phyloP scores from a whole-genome alignment of 2,888 invertebrate species.

The Plebejus anna region DNA sequence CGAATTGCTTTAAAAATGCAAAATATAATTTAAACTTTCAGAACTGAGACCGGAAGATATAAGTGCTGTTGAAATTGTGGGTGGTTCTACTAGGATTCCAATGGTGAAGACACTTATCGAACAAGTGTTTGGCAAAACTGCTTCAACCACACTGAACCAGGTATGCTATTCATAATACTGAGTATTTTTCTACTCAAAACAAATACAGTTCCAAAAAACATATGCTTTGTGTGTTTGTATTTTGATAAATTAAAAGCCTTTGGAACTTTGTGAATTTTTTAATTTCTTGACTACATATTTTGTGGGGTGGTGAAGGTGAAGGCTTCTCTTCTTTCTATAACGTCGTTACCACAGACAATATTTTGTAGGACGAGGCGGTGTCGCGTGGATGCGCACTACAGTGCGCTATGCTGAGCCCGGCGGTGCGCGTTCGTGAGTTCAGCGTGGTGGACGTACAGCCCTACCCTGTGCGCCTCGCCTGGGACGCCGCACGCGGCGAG shows the following conservation, averaged over 20 bases:
- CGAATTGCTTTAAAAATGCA: neutral
- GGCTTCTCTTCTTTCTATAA: neutral
- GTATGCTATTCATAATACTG: slow-evolving; percentile 42
- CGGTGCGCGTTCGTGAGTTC: slow-evolving; percentile 98
- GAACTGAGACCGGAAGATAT: slow-evolving; percentile 92
- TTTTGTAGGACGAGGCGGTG: slow-evolving; percentile 92
- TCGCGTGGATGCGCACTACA: slow-evolving; percentile 96
- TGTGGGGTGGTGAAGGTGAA: no score
- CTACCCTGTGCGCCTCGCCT: slow-evolving; percentile 91
- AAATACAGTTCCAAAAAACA: neutral
- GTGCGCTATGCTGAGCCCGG: slow-evolving; percentile 98
- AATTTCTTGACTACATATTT: no score
- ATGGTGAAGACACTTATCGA: slow-evolving; percentile 94
- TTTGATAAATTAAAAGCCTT: no score
- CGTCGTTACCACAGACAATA: neutral
- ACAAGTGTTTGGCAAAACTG: slow-evolving; percentile 90
- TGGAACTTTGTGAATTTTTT: no score
- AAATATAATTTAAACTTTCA: slow-evolving; percentile 48
- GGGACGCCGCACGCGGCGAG: slow-evolving; percentile 85
- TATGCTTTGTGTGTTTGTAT: neutral
- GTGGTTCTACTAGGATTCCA: slow-evolving; percentile 96
- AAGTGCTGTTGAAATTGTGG: slow-evolving; percentile 96
- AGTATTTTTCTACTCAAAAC: neutral
- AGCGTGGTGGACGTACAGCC: slow-evolving; percentile 95
- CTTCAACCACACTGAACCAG: slow-evolving; percentile 97